Conservation (phyloP, 2,888 invertebrate species). For the Hydrotaea diabolus region DNA sequence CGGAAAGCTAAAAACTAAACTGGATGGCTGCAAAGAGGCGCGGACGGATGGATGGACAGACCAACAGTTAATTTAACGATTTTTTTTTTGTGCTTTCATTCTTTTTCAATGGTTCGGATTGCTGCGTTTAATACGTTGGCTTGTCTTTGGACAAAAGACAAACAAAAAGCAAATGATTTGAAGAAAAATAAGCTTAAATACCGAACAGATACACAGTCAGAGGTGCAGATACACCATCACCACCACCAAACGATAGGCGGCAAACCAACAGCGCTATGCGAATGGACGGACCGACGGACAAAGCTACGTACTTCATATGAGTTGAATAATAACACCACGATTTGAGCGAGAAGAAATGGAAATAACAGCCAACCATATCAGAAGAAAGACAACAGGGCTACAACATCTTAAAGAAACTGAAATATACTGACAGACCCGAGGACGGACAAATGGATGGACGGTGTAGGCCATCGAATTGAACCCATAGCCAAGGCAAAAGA, state of each 20-base stretch:
- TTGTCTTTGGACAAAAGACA: background rate
- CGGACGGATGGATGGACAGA: background rate
- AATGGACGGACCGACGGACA: background rate
- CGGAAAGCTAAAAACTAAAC: background rate
- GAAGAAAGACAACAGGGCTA: background rate
- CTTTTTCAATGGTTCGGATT: no score
- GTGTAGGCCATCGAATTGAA: background rate
- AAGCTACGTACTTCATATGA: background rate
- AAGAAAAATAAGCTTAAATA: constrained; percentile 9
- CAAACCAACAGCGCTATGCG: no score
- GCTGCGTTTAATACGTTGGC: no score
- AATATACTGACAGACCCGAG: background rate
- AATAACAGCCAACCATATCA: constrained; percentile 5
- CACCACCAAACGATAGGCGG: no score
- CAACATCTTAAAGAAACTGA: background rate
- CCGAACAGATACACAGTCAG: background rate
- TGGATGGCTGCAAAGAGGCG: background rate
- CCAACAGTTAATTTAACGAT: constrained; percentile 14
- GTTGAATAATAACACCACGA: constrained; percentile 17
- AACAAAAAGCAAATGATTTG: constrained; percentile 11
- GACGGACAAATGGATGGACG: background rate
- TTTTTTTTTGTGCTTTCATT: background rate
- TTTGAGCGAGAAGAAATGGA: background rate
- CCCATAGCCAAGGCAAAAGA: constrained; percentile 5
- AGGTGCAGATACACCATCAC: no score